phyloP scores from a whole-genome alignment of 2,888 invertebrate species.

The Schizotus pectinicornis region DNA sequence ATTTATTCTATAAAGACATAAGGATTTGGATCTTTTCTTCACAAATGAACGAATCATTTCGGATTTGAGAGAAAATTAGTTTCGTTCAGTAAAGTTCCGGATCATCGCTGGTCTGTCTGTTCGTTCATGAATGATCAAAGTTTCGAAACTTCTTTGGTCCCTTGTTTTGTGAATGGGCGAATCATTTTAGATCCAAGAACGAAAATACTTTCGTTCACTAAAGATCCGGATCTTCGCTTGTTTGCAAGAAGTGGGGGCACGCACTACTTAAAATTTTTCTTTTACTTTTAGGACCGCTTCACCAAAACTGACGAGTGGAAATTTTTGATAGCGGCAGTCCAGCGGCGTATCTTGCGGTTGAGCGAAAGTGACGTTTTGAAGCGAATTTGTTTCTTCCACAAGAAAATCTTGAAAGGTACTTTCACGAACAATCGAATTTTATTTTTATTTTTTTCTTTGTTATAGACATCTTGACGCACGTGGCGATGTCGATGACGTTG shows the following conservation, averaged over 20 bases:
- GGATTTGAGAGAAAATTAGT: too few species aligned
- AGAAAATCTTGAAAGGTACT: conserved; percentile 55
- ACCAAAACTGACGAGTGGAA: conserved; percentile 58
- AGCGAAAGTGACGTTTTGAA: conserved; percentile 48
- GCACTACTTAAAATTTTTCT: neutral
- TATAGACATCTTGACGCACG: conserved; percentile 58
- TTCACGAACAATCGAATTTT: too few species aligned
- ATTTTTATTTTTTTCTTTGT: conserved; percentile 31
- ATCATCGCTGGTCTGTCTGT: too few species aligned
- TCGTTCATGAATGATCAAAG: too few species aligned
- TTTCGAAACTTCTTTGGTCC: neutral
- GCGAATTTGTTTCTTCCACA: conserved; percentile 53
- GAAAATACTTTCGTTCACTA: too few species aligned
- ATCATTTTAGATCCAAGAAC: too few species aligned
- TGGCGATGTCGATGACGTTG: conserved; percentile 57
- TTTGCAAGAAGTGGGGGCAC: neutral
- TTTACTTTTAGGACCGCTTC: conserved; percentile 55
- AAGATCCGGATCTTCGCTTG: neutral
- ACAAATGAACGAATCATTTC: too few species aligned
- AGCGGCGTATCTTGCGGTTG: conserved; percentile 53
- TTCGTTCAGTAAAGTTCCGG: neutral
- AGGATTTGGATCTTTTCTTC: neutral
- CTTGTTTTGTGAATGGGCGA: too few species aligned
- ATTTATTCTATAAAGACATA: too few species aligned
- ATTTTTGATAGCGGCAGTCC: conserved; percentile 55